Base-by-base conservation (phyloP, 37 sponge, comb jelly and placozoan species). In the Haliclona indistincta region DNA sequence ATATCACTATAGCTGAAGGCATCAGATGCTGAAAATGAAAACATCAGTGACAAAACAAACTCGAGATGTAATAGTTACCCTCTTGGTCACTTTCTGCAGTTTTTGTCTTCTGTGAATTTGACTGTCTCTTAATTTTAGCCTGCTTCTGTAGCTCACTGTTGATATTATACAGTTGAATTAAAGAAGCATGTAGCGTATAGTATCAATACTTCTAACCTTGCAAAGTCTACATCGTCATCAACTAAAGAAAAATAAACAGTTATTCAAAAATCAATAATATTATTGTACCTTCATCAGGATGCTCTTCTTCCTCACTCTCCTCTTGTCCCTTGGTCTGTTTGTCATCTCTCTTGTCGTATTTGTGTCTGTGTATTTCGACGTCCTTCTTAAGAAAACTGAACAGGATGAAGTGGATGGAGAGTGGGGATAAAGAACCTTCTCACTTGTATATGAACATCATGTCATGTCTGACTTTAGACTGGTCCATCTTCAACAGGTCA, bases 361-460 rank as follows among this genome's bases (percentile, higher is more conserved):
- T 13, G 49, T 8, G 13, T 47, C 49, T 11, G n/a, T 58, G 60
- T 20, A 58, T 11, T 20, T 58, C 60, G 7, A 25, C 28, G n/a
- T 58, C 60, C n/a, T 26, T 11, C n/a, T 20, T 58, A 20, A 58
- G 11, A 58, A 58, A 58, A 6, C 60, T 58, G 8, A 13, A 47
- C 8, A 37, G 20, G 22, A 6, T 32, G 20, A 66, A 20, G 6
- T 8, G 38, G 37, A 38, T 8, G 11, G 22, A 66, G 22, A 33
- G 43, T 19, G 29, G 23, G 7, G 20, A 30, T 42, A n/a, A 45
- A 22, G 2, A n/a, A 28, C 19, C 25, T 1, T 56, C 25, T 40
- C 39, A 97, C 86, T 83, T 86, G 85, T 94, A 85, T 64, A 94
- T 89, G 82, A 94, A 97, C 34, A 75, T 62, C 37, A 94, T 92